Base-by-base conservation (phyloP, 2,797 vertebrate genomes). In the Dryobates pubescens region DNA sequence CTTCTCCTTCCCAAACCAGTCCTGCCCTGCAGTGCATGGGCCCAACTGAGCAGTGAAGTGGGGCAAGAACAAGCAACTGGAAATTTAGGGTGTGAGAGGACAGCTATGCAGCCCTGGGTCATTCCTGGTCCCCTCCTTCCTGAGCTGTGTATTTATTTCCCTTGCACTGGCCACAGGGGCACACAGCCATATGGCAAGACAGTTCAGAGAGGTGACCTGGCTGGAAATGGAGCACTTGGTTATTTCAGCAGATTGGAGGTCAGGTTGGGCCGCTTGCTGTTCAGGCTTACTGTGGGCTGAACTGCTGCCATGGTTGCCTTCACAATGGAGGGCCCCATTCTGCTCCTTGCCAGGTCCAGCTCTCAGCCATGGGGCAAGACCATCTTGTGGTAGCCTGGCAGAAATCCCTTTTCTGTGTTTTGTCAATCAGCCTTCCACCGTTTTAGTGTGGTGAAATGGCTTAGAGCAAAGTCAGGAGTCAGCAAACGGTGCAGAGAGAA, bases 1-100 rank as follows among this genome's bases (percentile, higher is more conserved):
- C 51, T 77, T 41, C 65, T 87, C 34, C 62, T 68, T 86, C 65
- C 49, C 71, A 64, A 73, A 76, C 38, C n/a, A 15, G 4, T 34
- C 43, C 84, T 90, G 64, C 45, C 75, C 29, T 0, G 0, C 1
- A 2, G 74, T 4, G 0, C 63, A n/a, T 1, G 4, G 49, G 36
- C 47, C 51, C 2, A 4, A 30, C 41, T 65, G 56, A 72, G 14
- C 5, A 1, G 49, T 73, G 64, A 71, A 5, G 1, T 29, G 27
- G 18, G 17, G 51, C 0, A 3, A 70, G n/a, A 90, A 41, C 32
- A 32, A 72, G 57, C 1, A 1, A 15, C 56, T 89, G 71, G 61
- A 76, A 26, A 68, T 53, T 27, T 29, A 29, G 54, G 29, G 27
- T 29, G 54, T 29, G 54, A 19, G 3, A 6, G 26, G 9, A 7